Evolutionary conservation across 2,888 invertebrate genomes (phyloP).

Genomic region (Lasioglossum leucozonium): DNA sequence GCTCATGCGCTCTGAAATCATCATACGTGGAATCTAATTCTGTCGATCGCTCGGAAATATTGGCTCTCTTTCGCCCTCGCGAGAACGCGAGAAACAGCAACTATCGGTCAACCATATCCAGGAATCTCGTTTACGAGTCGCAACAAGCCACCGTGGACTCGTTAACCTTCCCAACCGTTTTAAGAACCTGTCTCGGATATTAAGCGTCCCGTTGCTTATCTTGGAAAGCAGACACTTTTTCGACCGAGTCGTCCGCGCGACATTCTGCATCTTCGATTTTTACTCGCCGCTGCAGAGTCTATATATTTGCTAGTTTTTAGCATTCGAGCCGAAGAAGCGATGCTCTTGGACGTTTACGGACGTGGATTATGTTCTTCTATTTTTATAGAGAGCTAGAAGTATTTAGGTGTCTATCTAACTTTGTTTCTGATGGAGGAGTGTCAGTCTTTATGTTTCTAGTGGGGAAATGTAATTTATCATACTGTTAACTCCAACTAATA

Average conservation of each 20-base stretch:
- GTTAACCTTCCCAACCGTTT: neutral
- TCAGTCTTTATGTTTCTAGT: too few relatives aligned
- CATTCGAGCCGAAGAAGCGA: neutral
- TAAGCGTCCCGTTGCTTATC: neutral
- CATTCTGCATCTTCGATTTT: neutral
- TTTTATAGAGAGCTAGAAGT: neutral
- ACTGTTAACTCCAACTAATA: too few relatives aligned
- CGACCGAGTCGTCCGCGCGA: neutral
- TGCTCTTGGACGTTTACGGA: neutral
- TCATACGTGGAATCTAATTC: slow-evolving; percentile 24
- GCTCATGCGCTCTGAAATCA: slow-evolving; percentile 83
- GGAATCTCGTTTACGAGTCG: slow-evolving; percentile 18
- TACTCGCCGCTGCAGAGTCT: neutral
- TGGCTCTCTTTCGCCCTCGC: neutral
- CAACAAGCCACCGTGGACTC: neutral
- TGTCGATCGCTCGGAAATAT: neutral
- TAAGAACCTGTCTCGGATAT: neutral
- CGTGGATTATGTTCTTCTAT: neutral
- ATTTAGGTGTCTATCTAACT: too few relatives aligned
- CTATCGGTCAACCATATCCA: neutral
- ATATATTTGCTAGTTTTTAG: neutral
- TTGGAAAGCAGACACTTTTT: neutral
- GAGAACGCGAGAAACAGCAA: neutral
- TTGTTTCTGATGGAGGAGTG: too few relatives aligned
- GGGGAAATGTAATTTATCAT: too few relatives aligned